Conservation (phyloP, 2,888 invertebrate genomes). For the Galerucella calmariensis region DNA sequence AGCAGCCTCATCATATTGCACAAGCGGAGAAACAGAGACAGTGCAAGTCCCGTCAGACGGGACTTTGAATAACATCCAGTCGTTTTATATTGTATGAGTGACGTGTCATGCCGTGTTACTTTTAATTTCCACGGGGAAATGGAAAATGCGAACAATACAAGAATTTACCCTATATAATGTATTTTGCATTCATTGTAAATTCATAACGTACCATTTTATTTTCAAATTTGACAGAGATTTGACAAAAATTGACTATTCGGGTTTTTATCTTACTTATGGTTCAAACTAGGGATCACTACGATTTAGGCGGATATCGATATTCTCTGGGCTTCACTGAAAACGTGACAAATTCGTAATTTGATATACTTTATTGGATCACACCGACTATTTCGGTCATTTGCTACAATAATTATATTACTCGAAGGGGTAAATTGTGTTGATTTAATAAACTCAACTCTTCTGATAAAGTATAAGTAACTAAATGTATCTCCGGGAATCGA, state of each 20-base stretch:
- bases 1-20: slow-evolving; percentile 15
- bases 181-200: slow-evolving; percentile 38
- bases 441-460: neutral
- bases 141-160: slow-evolving; percentile 44
- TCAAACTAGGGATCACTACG: neutral
- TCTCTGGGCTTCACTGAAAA: neutral
- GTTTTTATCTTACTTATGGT: slow-evolving; percentile 17
- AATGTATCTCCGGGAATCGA: no score
- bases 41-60: slow-evolving; percentile 22
- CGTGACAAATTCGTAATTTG: neutral
- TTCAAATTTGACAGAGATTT: slow-evolving; percentile 34
- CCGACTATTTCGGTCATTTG: neutral
- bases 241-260: slow-evolving; percentile 25
- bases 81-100: slow-evolving; percentile 38
- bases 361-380: neutral
- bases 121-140: slow-evolving; percentile 50
- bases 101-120: slow-evolving; percentile 44
- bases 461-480: neutral
- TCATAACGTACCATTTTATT: slow-evolving; percentile 31
- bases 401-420: neutral
- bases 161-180: slow-evolving; percentile 42
- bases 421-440: neutral
- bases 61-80: slow-evolving; percentile 30
- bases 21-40: slow-evolving; percentile 13
- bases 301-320: neutral